These are phyloP conservation scores for Nautilus pompilius DNA, from an alignment of 1,140 invertebrate genomes.

Conservation along the genomic window DNA sequence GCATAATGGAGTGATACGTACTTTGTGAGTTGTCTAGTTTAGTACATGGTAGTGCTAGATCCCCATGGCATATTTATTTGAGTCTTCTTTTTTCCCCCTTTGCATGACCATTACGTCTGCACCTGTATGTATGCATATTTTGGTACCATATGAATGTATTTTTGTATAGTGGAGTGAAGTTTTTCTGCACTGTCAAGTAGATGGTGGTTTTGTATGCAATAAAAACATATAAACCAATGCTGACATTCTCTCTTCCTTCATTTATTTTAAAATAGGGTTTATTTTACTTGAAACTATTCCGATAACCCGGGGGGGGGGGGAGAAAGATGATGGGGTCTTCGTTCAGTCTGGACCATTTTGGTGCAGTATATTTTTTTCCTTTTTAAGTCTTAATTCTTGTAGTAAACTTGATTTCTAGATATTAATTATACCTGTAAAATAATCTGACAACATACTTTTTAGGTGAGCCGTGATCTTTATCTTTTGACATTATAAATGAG, in stretches of 20 bases:
- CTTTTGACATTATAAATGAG: too few relatives aligned
- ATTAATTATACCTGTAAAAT: too few relatives aligned
- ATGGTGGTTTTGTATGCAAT: conserved; percentile 26
- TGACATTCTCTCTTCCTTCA: background rate
- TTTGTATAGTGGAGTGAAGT: conserved; percentile 23
- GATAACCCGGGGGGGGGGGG: background rate
- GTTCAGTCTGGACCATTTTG: background rate
- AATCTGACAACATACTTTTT: too few relatives aligned
- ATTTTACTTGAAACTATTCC: background rate
- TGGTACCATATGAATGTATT: conserved; percentile 10
- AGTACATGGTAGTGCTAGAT: background rate
- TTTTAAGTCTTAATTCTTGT: background rate
- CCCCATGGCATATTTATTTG: background rate
- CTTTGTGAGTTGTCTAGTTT: too few relatives aligned
- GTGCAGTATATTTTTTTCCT: background rate
- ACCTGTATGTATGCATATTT: conserved; percentile 10
- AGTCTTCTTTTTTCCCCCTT: background rate
- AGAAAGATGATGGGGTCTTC: background rate
- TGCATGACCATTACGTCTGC: background rate
- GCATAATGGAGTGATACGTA: too few relatives aligned
- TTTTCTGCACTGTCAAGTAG: conserved; percentile 16
- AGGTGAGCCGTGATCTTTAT: too few relatives aligned
- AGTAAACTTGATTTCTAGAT: too few relatives aligned
- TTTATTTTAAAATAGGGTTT: background rate
- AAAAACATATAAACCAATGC: conserved; percentile 7